phyloP scores from a whole-genome alignment of 2,113 vertebrate genomes.

The Laticauda colubrina region DNA sequence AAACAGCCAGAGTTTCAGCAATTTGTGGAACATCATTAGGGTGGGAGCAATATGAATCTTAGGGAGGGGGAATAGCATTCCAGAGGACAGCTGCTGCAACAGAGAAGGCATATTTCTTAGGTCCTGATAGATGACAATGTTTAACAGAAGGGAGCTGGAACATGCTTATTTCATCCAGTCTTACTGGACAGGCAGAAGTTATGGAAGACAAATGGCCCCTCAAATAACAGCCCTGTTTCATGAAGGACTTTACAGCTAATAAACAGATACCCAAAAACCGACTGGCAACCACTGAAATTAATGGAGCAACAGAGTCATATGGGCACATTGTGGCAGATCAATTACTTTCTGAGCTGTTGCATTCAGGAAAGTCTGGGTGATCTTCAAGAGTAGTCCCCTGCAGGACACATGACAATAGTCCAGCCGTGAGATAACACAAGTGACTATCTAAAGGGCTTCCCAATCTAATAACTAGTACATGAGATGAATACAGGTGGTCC shows the following conservation, averaged over 20 bases:
- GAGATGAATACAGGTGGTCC: background rate
- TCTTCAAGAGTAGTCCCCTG: background rate
- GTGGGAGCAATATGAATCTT: background rate
- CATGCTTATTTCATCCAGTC: background rate
- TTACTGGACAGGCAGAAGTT: background rate
- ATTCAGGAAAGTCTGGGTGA: background rate
- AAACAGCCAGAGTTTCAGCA: background rate
- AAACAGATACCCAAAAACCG: background rate
- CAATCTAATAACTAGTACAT: background rate
- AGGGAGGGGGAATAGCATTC: background rate
- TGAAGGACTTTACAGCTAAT: background rate
- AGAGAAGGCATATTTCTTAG: background rate
- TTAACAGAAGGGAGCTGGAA: background rate
- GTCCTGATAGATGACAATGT: background rate
- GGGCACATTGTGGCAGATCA: background rate
- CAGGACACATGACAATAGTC: background rate
- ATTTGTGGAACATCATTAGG: background rate
- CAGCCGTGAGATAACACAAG: background rate
- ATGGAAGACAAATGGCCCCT: background rate
- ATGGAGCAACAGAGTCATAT: background rate
- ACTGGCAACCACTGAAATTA: background rate
- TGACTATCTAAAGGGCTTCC: background rate
- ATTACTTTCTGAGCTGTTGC: background rate
- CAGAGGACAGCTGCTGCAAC: background rate
- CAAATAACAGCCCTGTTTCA: background rate